Conservation (phyloP, 1,140 invertebrate species). For the Drosophila auraria region DNA sequence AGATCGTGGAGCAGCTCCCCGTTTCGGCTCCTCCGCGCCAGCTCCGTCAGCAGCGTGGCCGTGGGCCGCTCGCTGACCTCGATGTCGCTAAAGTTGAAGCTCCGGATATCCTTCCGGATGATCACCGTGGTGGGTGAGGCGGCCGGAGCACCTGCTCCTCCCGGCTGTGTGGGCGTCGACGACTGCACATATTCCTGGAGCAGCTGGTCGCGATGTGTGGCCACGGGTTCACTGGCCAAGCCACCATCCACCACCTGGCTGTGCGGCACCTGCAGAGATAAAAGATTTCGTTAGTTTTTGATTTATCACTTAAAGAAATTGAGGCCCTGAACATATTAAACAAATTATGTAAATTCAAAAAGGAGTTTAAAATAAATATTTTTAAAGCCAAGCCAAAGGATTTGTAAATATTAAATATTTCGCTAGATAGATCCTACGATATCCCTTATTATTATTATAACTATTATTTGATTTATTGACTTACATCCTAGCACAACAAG, state of each 20-base stretch:
- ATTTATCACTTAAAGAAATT: constrained; percentile 1
- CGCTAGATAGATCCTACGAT: not conserved
- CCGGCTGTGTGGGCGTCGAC: constrained; percentile 53
- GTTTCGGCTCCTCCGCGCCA: constrained; percentile 74
- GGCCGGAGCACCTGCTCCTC: constrained; percentile 50
- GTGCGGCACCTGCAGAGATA: constrained; percentile 36
- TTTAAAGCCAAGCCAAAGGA: not conserved
- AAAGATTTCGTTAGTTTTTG: not conserved
- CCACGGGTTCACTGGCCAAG: constrained; percentile 66
- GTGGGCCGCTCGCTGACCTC: constrained; percentile 75
- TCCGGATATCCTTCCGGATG: constrained; percentile 84
- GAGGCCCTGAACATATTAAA: too few species aligned
- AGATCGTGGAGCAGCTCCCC: constrained; percentile 78
- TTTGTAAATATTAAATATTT: not conserved
- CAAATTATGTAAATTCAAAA: not conserved
- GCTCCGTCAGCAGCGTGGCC: constrained; percentile 68
- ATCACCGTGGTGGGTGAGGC: constrained; percentile 57
- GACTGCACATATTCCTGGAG: constrained; percentile 57
- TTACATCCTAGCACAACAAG: too few species aligned
- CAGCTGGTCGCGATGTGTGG: constrained; percentile 53
- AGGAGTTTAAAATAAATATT: not conserved
- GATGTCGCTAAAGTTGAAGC: constrained; percentile 83
- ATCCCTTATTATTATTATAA: too few species aligned
- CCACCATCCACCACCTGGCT: constrained; percentile 46
- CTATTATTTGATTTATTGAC: too few species aligned